Base-by-base conservation (phyloP, 2,888 invertebrate species). In the Mythimna loreyi region DNA sequence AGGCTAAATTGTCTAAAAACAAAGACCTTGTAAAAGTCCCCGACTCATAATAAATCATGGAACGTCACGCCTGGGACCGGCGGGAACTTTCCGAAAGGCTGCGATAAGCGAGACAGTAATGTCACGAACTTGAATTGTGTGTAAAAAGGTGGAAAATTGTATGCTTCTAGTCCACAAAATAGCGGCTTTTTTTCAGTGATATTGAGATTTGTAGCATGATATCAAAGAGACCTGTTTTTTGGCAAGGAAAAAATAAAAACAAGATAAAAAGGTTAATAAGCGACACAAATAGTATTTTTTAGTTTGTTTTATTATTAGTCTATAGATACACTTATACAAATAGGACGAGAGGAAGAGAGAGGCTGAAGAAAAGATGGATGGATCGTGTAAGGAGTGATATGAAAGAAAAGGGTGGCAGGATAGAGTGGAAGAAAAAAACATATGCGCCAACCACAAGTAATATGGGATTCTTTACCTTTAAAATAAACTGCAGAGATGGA, bases 81-180 rank as follows among this genome's bases (percentile, higher is more conserved):
- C 55, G 52, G 21, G 33, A 81, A 80, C 63, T 78, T 78, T 73
- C 11, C 33, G 58, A 60, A 59, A 59, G 56, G 74, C 21, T 62
- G 50, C 64, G 70, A 74, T 81, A 78, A 78, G 55, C 57, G 19
- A 58, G 77, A 64, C 70, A 67, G 23, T 60, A 40, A 68, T 61
- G 67, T 78, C 78, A 72, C 47, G 40, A 69, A 68, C 55, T 66
- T 72, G 68, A 81, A 68, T 73, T 66, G 60, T 66, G 61, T 55
- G 56, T 77, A 55, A 53, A 63, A 66, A 68, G 36, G 47, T 62
- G 61, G 75, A 79, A 75, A 67, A 58, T 67, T 19, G 49, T 49
- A 33, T 30, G 60, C 56, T 59, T 60, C 4, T 13, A 43, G 47
- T 52, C 0, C 25, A 67, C 25, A 8, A 55, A 55, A 47, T 49